Percentiles rank a stretch among this genome's conserved stretches.
Evolutionary conservation across 1,140 invertebrate genomes (phyloP).

Genomic region (Steinernema feltiae): DNA sequence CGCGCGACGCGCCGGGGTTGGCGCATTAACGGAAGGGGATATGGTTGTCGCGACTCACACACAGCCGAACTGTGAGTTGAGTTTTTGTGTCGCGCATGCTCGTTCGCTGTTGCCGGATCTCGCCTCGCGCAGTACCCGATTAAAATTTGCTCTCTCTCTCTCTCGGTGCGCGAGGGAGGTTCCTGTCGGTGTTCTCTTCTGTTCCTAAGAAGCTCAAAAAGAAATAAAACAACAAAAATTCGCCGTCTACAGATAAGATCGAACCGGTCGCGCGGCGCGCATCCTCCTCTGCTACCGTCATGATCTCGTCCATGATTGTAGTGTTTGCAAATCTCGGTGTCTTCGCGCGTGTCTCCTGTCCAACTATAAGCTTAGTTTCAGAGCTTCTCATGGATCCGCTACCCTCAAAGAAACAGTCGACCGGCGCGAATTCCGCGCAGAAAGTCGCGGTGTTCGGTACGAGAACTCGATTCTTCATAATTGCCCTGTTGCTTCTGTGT

Average conservation of each 20-base stretch:
- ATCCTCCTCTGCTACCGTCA: not conserved
- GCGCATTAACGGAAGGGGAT: not conserved
- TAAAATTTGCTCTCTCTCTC: no score
- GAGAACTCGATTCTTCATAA: constrained; percentile 36
- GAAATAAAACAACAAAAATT: not conserved
- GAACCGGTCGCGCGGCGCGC: not conserved
- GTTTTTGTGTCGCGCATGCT: no score
- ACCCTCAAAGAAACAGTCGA: not conserved
- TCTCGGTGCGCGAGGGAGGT: no score
- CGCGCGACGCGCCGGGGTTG: not conserved
- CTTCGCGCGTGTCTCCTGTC: no score
- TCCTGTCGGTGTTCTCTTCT: no score
- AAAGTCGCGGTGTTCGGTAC: constrained; percentile 32
- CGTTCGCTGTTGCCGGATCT: no score
- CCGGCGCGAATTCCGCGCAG: not conserved
- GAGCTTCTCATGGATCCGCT: not conserved
- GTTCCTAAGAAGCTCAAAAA: no score
- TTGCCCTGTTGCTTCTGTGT: constrained; percentile 36
- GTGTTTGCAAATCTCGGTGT: not conserved
- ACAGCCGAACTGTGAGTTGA: not conserved
- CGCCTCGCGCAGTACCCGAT: no score
- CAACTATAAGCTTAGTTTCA: not conserved
- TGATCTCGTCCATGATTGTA: not conserved
- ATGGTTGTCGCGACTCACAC: not conserved
- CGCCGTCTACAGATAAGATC: not conserved